A percentile compares a stretch with the other conserved stretches of the same genome.
Conservation (phyloP, 2,888 invertebrate genomes). For the Brachyopa scutellaris region DNA sequence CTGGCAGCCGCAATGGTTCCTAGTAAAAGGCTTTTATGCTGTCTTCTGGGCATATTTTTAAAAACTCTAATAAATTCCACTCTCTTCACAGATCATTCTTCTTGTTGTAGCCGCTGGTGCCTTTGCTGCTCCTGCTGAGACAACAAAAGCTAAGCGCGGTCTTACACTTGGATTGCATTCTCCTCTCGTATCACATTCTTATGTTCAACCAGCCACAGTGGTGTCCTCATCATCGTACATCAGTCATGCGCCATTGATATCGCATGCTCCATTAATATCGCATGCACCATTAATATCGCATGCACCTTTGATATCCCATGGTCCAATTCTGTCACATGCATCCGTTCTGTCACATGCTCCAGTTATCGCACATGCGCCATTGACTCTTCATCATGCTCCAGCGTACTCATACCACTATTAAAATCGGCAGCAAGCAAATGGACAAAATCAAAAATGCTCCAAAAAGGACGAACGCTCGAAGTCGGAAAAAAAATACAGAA, state of each 20-base stretch:
- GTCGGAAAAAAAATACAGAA: background rate
- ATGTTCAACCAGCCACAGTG: constrained; percentile 77
- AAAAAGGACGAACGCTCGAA: background rate
- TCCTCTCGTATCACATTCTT: constrained; percentile 77
- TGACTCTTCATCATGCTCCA: constrained; percentile 72
- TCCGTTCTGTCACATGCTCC: constrained; percentile 62
- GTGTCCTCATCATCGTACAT: constrained; percentile 74
- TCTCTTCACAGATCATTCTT: constrained; percentile 45
- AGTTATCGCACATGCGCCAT: constrained; percentile 74
- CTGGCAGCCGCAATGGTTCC: too few species aligned
- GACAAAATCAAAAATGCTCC: background rate
- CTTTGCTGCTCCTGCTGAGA: constrained; percentile 76
- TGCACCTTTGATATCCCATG: constrained; percentile 66
- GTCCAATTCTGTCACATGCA: constrained; percentile 19
- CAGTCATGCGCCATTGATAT: constrained; percentile 64
- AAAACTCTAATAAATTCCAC: too few species aligned
- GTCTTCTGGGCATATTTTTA: too few species aligned
- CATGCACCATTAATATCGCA: constrained; percentile 73
- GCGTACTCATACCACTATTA: constrained; percentile 75
- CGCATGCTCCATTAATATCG: constrained; percentile 72
- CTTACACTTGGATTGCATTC: constrained; percentile 77
- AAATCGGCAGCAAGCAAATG: background rate
- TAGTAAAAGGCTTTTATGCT: too few species aligned
- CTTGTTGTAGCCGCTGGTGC: constrained; percentile 58
- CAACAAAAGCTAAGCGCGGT: constrained; percentile 78